phyloP scores from a whole-genome alignment of 2,797 vertebrate genomes.

The Phoeniculus purpureus region DNA sequence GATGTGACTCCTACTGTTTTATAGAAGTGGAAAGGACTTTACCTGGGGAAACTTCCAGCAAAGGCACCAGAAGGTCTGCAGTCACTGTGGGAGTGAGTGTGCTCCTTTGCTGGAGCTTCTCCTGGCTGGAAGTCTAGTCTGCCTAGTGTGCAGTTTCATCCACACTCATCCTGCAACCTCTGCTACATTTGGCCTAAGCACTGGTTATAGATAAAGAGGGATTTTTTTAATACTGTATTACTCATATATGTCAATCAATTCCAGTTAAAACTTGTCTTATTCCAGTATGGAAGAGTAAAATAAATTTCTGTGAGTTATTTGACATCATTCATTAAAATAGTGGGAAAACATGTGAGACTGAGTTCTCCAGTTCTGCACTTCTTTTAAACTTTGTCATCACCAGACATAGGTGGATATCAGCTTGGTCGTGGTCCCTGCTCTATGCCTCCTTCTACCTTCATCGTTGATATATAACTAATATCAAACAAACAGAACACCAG shows the following conservation, averaged over 20 bases:
- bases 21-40: neutral
- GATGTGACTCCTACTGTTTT: neutral
- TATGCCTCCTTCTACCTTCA: neutral
- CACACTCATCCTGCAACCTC: neutral
- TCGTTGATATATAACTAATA: neutral
- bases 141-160: neutral
- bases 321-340: neutral
- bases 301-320: neutral
- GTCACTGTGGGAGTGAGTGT: fast-evolving
- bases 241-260: neutral
- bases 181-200: neutral
- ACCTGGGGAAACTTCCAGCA: neutral
- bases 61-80: neutral
- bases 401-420: neutral
- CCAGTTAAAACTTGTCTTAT: neutral
- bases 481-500: neutral
- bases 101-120: neutral
- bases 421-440: neutral
- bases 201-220: neutral
- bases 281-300: neutral
- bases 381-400: neutral
- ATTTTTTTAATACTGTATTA: neutral
- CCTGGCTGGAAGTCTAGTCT: neutral
- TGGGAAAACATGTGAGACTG: neutral
- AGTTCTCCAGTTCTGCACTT: neutral